A percentile compares a stretch with the other conserved stretches of the same genome.
phyloP scores from a whole-genome alignment of 92 coral and sea anemone genomes.

The Bergia puertoricense region DNA sequence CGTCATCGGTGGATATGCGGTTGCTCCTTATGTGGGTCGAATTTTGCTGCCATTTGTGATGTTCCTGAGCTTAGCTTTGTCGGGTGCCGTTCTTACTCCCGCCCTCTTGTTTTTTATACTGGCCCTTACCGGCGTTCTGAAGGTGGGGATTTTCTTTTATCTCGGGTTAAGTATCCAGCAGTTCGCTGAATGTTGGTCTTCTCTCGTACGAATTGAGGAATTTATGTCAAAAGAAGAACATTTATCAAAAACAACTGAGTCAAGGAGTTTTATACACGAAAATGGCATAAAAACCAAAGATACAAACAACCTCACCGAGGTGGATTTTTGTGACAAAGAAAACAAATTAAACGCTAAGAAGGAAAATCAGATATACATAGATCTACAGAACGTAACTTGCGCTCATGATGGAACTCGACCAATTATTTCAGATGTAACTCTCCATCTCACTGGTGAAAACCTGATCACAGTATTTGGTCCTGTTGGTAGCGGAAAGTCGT shows the following conservation, averaged over 20 bases:
- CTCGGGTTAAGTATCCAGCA: background rate
- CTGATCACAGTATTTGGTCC: conserved; percentile 11
- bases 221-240: background rate
- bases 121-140: background rate
- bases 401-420: background rate
- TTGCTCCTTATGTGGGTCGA: background rate
- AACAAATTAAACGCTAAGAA: background rate
- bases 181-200: conserved; percentile 6
- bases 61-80: background rate
- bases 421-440: background rate
- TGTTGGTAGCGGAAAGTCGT: conserved; percentile 7
- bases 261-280: background rate
- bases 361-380: background rate
- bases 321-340: background rate
- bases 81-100: background rate
- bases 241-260: background rate
- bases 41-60: background rate
- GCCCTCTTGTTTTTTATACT: background rate
- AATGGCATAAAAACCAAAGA: background rate
- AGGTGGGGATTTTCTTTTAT: background rate
- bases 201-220: background rate
- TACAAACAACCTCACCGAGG: background rate
- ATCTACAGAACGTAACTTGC: conserved; percentile 5
- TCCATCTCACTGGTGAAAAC: background rate
- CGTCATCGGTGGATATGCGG: background rate